phyloP scores from a whole-genome alignment of 2,113 vertebrate genomes.

The Bucco capensis region DNA sequence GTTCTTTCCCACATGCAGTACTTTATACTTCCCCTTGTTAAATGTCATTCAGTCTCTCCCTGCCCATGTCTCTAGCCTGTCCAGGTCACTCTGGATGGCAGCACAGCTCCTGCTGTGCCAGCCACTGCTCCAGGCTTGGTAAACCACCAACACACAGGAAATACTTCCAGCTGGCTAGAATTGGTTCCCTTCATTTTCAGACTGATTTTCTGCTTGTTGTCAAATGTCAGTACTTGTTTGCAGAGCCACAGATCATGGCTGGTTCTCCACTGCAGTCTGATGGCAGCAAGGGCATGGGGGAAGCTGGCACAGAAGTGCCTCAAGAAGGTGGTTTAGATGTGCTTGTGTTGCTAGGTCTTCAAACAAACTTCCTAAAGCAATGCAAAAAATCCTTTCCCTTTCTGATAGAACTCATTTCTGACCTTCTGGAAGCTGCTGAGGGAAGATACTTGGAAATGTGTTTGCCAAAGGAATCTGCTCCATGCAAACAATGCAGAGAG shows the following conservation, averaged over 20 bases:
- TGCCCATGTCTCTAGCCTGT: no score
- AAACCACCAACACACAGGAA: no score
- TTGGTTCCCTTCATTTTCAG: neutral
- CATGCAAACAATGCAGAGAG: neutral
- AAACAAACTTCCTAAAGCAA: neutral
- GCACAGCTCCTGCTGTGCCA: no score
- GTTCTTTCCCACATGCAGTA: no score
- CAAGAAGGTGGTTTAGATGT: neutral
- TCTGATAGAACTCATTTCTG: fast-evolving
- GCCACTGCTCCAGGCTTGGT: no score
- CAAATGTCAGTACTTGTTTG: neutral
- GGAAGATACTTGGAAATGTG: neutral
- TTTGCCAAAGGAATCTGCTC: neutral
- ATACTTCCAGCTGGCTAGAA: neutral
- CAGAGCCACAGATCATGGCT: neutral
- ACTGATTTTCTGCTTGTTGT: neutral
- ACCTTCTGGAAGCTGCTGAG: neutral
- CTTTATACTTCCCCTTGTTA: no score
- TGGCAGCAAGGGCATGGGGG: neutral
- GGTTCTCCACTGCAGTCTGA: neutral
- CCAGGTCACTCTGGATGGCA: no score
- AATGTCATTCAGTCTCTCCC: no score
- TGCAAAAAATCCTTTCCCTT: neutral
- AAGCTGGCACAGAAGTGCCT: neutral
- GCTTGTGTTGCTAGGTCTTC: neutral